phyloP scores from a whole-genome alignment of 2,113 vertebrate genomes.

The Sinocyclocheilus maitianheensis region DNA sequence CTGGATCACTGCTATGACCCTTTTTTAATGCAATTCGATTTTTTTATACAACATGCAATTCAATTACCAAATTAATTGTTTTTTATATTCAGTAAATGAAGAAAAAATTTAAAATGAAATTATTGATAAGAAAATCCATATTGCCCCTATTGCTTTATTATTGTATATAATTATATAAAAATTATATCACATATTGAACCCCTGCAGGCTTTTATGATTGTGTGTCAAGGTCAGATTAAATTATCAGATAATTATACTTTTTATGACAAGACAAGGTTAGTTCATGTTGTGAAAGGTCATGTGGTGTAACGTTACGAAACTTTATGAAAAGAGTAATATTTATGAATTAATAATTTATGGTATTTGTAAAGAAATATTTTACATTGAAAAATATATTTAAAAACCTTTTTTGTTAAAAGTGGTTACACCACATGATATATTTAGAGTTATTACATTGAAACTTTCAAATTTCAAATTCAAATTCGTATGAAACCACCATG shows the following conservation, averaged over 20 bases:
- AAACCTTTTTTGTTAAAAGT: not conserved
- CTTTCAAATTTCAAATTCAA: no score
- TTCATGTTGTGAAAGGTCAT: not conserved
- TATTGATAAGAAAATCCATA: no score
- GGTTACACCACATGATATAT: not conserved
- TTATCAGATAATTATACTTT: not conserved
- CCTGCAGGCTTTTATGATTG: not conserved
- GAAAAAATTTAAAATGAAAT: no score
- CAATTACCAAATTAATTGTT: not conserved
- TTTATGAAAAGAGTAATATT: not conserved
- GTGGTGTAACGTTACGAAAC: not conserved
- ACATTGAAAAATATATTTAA: not conserved
- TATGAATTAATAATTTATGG: not conserved
- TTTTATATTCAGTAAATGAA: not conserved
- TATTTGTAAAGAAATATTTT: not conserved
- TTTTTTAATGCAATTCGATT: no score
- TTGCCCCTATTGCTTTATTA: no score
- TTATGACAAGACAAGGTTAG: not conserved
- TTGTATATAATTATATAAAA: no score
- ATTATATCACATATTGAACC: no score
- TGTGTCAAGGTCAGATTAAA: not conserved
- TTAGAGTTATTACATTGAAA: not conserved
- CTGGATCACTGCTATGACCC: no score
- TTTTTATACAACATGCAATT: not conserved
- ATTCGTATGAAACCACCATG: not conserved